Evolutionary conservation across 2,113 vertebrate genomes (phyloP).

Genomic region (Tragelaphus scriptus): DNA sequence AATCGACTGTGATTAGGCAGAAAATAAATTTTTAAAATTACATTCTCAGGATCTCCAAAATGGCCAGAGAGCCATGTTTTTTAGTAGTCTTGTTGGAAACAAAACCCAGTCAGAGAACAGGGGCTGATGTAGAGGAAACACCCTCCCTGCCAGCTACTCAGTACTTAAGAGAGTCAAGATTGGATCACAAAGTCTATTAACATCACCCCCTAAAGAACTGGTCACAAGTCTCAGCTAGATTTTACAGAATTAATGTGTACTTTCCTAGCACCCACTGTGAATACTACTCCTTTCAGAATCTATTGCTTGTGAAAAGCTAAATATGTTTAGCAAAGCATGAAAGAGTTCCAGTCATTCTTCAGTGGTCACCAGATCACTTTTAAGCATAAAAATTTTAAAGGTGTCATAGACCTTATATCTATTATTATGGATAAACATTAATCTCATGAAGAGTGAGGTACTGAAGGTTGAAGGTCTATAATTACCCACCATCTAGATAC

Average conservation of each 20-base stretch:
- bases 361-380: slow-evolving; percentile 71
- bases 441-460: slow-evolving; percentile 72
- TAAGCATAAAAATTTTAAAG: slow-evolving; percentile 74
- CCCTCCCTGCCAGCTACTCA: not conserved
- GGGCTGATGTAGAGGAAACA: not conserved
- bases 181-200: not conserved
- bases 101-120: not conserved
- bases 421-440: slow-evolving; percentile 80
- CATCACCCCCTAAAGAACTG: not conserved
- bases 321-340: slow-evolving; percentile 77
- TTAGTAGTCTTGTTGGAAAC: not conserved
- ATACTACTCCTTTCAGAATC: slow-evolving; percentile 43
- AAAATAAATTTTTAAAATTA: not conserved
- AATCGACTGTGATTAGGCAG: not conserved
- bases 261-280: slow-evolving; percentile 57
- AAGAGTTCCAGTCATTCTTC: slow-evolving; percentile 69
- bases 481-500: slow-evolving; percentile 73
- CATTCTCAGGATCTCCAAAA: not conserved
- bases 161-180: not conserved
- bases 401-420: slow-evolving; percentile 79
- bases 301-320: slow-evolving; percentile 67
- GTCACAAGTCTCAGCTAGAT: not conserved
- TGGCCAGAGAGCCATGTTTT: not conserved
- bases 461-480: slow-evolving; percentile 57
- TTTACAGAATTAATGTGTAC: not conserved